Evolutionary conservation across 2,113 vertebrate species (phyloP).

Genomic region (Zosterops borbonicus): DNA sequence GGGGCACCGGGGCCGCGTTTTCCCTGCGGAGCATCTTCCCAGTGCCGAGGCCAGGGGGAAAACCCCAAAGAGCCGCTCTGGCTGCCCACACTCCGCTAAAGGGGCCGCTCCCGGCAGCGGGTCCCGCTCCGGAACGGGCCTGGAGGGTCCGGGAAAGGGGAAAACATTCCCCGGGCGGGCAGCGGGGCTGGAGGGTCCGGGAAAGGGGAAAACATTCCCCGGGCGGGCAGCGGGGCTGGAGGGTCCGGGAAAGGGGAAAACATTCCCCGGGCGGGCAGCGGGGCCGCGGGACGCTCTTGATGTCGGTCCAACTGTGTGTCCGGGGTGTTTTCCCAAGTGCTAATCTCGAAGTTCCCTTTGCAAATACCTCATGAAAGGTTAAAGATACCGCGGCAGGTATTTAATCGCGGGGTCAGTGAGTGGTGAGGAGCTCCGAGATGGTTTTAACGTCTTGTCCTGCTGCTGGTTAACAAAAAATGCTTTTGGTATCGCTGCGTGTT

Average conservation of each 20-base stretch:
- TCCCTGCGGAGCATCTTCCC: not conserved
- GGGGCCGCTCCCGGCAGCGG: not conserved
- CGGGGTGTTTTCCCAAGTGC: not conserved
- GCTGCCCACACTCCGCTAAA: rapidly evolving
- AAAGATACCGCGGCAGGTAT: rapidly evolving
- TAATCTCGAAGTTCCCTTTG: not conserved
- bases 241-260: too few species aligned
- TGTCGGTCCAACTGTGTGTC: not conserved
- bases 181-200: not conserved
- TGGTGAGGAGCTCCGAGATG: not conserved
- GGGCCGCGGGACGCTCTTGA: not conserved
- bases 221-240: not conserved
- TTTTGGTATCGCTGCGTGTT: rapidly evolving
- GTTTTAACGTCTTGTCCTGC: not conserved
- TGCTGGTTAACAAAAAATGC: not conserved
- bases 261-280: not conserved
- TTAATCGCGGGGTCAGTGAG: not conserved
- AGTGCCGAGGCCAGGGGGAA: rapidly evolving
- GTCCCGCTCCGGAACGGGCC: rapidly evolving
- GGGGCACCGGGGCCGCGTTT: rapidly evolving
- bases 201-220: too few species aligned
- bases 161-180: not conserved
- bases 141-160: not conserved
- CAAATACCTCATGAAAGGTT: not conserved
- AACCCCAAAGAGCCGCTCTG: rapidly evolving